Percentiles rank a stretch among this genome's conserved stretches.
These are phyloP conservation scores for Agrilus planipennis DNA, from an alignment of 1,140 invertebrate genomes.

Conservation along the genomic window DNA sequence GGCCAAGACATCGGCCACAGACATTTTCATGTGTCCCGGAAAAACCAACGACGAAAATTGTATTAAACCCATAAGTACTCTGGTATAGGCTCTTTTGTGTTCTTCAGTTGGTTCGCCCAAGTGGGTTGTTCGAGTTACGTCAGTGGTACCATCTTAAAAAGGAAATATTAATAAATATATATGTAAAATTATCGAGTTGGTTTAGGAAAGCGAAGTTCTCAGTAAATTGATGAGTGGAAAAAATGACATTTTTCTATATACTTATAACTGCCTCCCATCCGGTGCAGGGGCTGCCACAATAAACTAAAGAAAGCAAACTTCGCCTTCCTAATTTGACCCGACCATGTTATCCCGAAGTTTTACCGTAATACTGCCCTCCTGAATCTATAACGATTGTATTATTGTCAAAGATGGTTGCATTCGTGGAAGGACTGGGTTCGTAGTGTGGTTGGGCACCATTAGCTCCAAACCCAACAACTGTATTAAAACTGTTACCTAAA, in stretches of 20 bases:
- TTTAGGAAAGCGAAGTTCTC: no score
- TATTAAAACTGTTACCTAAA: constrained; percentile 68
- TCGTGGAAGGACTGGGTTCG: constrained; percentile 60
- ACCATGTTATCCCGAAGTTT: background rate
- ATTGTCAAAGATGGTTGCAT: constrained; percentile 53
- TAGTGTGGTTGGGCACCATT: constrained; percentile 91
- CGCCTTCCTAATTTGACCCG: no score
- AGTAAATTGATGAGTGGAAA: no score
- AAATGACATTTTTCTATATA: no score
- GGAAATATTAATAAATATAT: no score
- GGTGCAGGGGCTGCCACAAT: no score
- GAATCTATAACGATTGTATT: constrained; percentile 59
- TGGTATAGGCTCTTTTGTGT: constrained; percentile 74
- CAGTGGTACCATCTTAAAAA: constrained; percentile 75
- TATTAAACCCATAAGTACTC: constrained; percentile 79
- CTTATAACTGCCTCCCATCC: no score
- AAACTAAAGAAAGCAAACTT: no score
- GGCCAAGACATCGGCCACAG: constrained; percentile 62
- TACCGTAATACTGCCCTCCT: constrained; percentile 58
- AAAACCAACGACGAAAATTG: constrained; percentile 55
- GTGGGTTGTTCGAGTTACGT: constrained; percentile 85
- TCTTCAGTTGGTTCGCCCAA: constrained; percentile 65
- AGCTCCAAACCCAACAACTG: constrained; percentile 78
- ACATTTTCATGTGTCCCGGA: constrained; percentile 50
- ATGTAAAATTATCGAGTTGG: background rate